A percentile compares a stretch with the other conserved stretches of the same genome.
These are phyloP conservation scores for Azorinus chamasolen DNA, from an alignment of 2,888 invertebrate genomes.

Conservation along the genomic window DNA sequence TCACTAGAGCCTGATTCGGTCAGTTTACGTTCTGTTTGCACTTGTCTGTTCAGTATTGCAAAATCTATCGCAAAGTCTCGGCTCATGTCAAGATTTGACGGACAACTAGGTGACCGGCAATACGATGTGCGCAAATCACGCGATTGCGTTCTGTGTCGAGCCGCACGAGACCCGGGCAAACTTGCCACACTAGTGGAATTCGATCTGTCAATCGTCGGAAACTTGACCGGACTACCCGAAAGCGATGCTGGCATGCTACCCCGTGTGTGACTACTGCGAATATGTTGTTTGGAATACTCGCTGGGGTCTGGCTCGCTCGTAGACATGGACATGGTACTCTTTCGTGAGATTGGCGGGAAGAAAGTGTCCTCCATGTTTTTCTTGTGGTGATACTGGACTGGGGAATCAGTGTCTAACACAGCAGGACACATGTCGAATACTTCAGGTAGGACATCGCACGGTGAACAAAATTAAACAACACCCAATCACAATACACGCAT, in stretches of 20 bases:
- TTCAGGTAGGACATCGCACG: too few species aligned
- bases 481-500: too few species aligned
- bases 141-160: conserved; percentile 36
- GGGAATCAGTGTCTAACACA: conserved; percentile 40
- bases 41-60: conserved; percentile 22
- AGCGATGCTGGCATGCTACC: conserved; percentile 54
- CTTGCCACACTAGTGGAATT: conserved; percentile 62
- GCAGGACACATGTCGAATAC: too few species aligned
- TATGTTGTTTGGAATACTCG: conserved; percentile 26
- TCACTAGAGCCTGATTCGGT: background rate
- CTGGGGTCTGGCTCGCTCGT: conserved; percentile 44
- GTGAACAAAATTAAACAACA: too few species aligned
- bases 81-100: conserved; percentile 53
- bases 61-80: conserved; percentile 43
- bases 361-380: conserved; percentile 52
- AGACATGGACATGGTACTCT: conserved; percentile 42
- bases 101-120: conserved; percentile 70
- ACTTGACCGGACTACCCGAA: conserved; percentile 55
- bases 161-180: conserved; percentile 49
- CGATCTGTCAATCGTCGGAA: conserved; percentile 59
- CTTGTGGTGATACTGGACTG: conserved; percentile 28
- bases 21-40: conserved; percentile 1
- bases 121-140: conserved; percentile 50
- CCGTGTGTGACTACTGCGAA: conserved; percentile 40
- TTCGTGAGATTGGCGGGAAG: conserved; percentile 57